These are phyloP conservation scores for Xiphorhynchus elegans DNA, from an alignment of 2,113 vertebrate genomes.

Conservation along the genomic window DNA sequence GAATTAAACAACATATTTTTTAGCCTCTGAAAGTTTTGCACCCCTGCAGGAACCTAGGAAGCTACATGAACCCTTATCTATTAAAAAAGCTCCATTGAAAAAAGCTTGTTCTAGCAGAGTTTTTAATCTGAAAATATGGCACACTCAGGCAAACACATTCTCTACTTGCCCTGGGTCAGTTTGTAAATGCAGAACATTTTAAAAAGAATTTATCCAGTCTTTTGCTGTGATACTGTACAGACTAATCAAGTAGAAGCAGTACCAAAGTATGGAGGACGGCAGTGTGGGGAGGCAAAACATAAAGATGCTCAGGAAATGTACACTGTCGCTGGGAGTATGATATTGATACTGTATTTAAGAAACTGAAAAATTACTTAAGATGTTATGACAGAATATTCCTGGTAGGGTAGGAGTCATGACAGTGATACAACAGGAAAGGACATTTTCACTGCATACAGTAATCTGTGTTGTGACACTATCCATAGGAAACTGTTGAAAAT, in stretches of 20 bases:
- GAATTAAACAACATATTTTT: neutral
- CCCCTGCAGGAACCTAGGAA: neutral
- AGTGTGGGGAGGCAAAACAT: neutral
- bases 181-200: neutral
- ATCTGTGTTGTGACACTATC: neutral
- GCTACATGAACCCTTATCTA: neutral
- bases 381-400: neutral
- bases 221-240: neutral
- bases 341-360: neutral
- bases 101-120: neutral
- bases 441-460: neutral
- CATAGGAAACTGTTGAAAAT: neutral
- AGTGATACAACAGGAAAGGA: neutral
- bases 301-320: neutral
- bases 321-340: neutral
- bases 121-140: neutral
- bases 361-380: neutral
- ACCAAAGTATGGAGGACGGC: neutral
- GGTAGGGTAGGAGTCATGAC: neutral
- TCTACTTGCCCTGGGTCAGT: neutral
- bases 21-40: neutral
- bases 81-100: neutral
- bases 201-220: neutral
- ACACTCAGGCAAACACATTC: neutral
- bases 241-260: neutral